Percentiles rank a stretch among this genome's conserved stretches.
phyloP scores from a whole-genome alignment of 1,140 invertebrate genomes.

The Steinernema feltiae region DNA sequence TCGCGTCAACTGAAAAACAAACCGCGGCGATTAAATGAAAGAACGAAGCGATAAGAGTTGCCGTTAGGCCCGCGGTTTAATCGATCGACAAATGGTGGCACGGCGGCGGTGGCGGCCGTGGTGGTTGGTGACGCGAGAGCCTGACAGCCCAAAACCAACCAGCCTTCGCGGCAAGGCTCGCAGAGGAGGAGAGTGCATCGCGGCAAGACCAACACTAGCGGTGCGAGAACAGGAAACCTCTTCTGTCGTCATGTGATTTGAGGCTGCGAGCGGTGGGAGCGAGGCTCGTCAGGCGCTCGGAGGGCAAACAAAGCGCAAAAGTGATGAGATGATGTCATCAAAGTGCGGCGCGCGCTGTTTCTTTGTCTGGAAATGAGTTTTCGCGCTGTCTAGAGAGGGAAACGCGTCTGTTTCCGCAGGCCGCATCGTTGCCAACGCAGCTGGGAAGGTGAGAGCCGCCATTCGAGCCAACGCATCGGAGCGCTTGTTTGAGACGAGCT shows the following conservation, averaged over 20 bases:
- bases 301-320: not conserved
- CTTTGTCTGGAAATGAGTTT: no score
- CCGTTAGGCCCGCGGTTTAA: not conserved
- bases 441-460: no score
- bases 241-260: not conserved
- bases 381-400: no score
- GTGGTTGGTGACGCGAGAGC: not conserved
- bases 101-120: no score
- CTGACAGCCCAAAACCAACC: not conserved
- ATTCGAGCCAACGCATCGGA: no score
- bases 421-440: no score
- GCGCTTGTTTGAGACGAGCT: no score
- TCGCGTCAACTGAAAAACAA: constrained; percentile 21
- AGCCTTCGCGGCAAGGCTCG: not conserved
- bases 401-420: no score
- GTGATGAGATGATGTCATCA: no score
- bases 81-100: not conserved
- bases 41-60: not conserved
- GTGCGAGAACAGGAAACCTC: no score
- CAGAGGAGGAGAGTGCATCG: not conserved
- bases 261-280: not conserved
- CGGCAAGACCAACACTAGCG: no score
- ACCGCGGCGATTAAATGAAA: not conserved
- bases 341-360: no score
- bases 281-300: not conserved